Percentiles rank a stretch among this genome's conserved stretches.
phyloP scores from a whole-genome alignment of 92 coral and sea anemone species.

The Plumapathes pennacea region DNA sequence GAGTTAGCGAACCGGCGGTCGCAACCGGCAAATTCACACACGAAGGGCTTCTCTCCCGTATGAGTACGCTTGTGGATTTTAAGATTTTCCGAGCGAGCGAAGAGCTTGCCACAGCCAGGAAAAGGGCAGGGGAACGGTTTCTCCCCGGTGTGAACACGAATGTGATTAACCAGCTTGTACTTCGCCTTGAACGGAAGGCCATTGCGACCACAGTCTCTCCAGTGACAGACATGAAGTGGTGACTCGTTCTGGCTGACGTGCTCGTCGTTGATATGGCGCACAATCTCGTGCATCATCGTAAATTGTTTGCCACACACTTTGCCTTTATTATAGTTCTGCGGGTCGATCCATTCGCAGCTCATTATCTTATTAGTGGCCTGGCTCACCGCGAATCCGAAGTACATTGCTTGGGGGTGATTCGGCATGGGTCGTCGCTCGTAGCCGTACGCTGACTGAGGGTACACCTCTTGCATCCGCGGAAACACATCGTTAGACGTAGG shows the following conservation, averaged over 20 bases:
- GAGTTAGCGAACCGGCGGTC: constrained; percentile 99
- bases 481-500: constrained; percentile 48
- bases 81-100: constrained; percentile 97
- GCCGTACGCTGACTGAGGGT: constrained; percentile 70
- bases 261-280: constrained; percentile 95
- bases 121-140: constrained; percentile 99
- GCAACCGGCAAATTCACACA: constrained; percentile 95
- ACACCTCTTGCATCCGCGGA: constrained; percentile 69
- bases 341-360: constrained; percentile 99
- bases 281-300: constrained; percentile 92
- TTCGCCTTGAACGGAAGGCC: constrained; percentile 98
- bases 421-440: constrained; percentile 75
- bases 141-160: constrained; percentile 96
- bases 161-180: constrained; percentile 96
- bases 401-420: constrained; percentile 57
- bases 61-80: constrained; percentile 99
- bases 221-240: constrained; percentile 92
- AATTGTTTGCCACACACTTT: constrained; percentile 98
- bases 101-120: constrained; percentile 96
- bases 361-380: constrained; percentile 86
- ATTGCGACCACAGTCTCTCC: constrained; percentile 94
- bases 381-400: constrained; percentile 52
- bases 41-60: constrained; percentile 97
- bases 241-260: constrained; percentile 99
- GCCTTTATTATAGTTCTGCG: constrained; percentile 89